Evolutionary conservation across 1,140 invertebrate species (phyloP).

Genomic region (Parasteatoda tepidariorum): DNA sequence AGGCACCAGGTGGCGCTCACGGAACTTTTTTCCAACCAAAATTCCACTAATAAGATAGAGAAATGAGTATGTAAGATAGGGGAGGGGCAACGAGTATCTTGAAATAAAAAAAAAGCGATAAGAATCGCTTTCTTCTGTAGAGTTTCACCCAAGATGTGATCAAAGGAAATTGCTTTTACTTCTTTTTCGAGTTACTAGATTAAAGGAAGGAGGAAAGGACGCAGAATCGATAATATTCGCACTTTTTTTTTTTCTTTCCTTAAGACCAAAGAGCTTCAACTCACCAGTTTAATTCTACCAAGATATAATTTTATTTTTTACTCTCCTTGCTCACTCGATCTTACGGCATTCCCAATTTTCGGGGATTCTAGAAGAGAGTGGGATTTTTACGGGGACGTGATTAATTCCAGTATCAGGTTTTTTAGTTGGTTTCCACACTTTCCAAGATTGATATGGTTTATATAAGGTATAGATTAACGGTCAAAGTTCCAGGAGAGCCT

Average conservation of each 20-base stretch:
- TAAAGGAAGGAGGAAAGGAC: constrained; percentile 15
- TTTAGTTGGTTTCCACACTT: constrained; percentile 13
- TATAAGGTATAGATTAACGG: background rate
- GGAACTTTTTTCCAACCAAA: background rate
- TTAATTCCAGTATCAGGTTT: constrained; percentile 41
- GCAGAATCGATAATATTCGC: constrained; percentile 54
- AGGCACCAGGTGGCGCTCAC: constrained; percentile 26
- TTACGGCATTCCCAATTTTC: constrained; percentile 29
- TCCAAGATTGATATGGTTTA: constrained; percentile 23
- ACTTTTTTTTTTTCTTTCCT: constrained; percentile 12
- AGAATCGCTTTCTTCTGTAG: constrained; percentile 29
- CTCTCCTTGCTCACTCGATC: background rate
- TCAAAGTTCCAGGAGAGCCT: background rate
- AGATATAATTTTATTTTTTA: background rate
- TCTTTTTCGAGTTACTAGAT: constrained; percentile 56
- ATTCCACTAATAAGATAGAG: constrained; percentile 55
- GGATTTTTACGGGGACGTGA: constrained; percentile 33
- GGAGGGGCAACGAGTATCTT: background rate
- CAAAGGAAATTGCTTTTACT: constrained; percentile 60
- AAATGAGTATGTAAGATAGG: constrained; percentile 5
- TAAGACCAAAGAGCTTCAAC: background rate
- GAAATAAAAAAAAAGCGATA: background rate
- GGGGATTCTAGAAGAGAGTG: constrained; percentile 7
- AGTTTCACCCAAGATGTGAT: constrained; percentile 49
- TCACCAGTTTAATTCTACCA: constrained; percentile 34